Conservation (phyloP, 2,888 invertebrate species). For the Drosophila mulleri region DNA sequence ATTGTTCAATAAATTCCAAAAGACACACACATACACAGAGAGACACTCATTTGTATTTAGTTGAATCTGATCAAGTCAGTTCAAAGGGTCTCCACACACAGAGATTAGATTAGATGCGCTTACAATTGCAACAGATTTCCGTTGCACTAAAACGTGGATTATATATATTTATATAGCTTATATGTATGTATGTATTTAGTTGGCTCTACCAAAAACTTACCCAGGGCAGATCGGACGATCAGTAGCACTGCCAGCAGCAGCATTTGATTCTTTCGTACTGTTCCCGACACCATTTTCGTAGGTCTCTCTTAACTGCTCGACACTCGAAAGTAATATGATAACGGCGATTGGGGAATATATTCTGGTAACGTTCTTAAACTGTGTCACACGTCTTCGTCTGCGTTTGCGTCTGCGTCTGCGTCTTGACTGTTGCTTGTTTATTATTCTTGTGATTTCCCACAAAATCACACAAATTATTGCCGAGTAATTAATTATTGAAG, state of each 20-base stretch:
- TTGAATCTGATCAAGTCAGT: constrained; percentile 49
- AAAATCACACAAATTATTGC: constrained; percentile 55
- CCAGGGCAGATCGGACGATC: constrained; percentile 49
- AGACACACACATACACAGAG: constrained; percentile 34
- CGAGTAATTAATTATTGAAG: constrained; percentile 68
- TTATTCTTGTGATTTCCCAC: constrained; percentile 59
- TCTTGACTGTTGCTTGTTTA: constrained; percentile 44
- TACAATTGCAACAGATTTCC: constrained; percentile 41
- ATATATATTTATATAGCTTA: background rate
- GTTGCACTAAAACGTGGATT: constrained; percentile 34
- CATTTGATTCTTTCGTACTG: constrained; percentile 19
- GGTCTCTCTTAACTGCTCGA: constrained; percentile 36
- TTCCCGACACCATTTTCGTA: constrained; percentile 56
- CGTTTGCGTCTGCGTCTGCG: background rate
- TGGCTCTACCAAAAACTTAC: constrained; percentile 45
- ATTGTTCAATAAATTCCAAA: constrained; percentile 46
- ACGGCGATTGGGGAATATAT: constrained; percentile 25
- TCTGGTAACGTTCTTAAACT: constrained; percentile 33
- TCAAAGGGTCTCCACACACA: constrained; percentile 54
- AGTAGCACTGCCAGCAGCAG: constrained; percentile 43
- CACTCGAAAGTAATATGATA: constrained; percentile 39
- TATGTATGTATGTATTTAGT: background rate
- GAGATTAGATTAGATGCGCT: constrained; percentile 50
- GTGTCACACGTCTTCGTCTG: constrained; percentile 60
- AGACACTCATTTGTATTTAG: constrained; percentile 67